A percentile compares a stretch with the other conserved stretches of the same genome.
Evolutionary conservation across 2,888 invertebrate genomes (phyloP).

Genomic region (Ophion costatus): DNA sequence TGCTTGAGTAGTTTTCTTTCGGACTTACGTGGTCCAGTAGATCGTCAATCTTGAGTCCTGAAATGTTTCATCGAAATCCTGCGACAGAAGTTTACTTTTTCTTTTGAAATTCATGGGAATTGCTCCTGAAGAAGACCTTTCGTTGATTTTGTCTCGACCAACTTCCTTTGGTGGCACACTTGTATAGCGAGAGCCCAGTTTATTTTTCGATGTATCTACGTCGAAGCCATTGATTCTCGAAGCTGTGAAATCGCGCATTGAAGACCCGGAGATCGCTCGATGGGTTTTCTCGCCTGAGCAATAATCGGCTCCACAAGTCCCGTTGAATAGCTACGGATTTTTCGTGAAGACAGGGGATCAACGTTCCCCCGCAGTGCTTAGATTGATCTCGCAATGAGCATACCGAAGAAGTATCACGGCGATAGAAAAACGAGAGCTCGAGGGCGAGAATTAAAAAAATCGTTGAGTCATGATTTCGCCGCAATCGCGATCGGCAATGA

Average conservation of each 20-base stretch:
- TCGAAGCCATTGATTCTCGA: neutral
- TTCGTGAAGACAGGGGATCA: neutral
- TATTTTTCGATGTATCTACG: neutral
- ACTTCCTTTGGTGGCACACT: neutral
- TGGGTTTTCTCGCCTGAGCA: neutral
- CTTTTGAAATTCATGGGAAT: neutral
- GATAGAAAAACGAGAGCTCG: conserved; percentile 12
- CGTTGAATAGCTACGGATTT: neutral
- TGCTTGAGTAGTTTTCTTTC: too few species aligned
- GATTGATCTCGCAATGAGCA: conserved; percentile 3
- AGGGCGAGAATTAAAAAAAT: conserved; percentile 1
- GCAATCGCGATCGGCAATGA: conserved; percentile 51
- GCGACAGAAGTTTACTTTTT: neutral
- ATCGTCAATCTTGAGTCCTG: neutral
- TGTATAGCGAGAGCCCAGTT: neutral
- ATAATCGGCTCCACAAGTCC: neutral
- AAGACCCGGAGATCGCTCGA: conserved; percentile 21
- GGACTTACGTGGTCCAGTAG: too few species aligned
- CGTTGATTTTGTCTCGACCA: neutral
- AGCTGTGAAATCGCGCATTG: neutral
- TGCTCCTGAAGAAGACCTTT: neutral
- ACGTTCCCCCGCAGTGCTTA: neutral
- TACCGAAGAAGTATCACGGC: neutral
- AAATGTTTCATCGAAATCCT: neutral
- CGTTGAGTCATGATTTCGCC: conserved; percentile 54